Percentiles rank a stretch among this genome's conserved stretches.
Evolutionary conservation across 2,113 vertebrate genomes (phyloP).

Genomic region (Labeo catla): DNA sequence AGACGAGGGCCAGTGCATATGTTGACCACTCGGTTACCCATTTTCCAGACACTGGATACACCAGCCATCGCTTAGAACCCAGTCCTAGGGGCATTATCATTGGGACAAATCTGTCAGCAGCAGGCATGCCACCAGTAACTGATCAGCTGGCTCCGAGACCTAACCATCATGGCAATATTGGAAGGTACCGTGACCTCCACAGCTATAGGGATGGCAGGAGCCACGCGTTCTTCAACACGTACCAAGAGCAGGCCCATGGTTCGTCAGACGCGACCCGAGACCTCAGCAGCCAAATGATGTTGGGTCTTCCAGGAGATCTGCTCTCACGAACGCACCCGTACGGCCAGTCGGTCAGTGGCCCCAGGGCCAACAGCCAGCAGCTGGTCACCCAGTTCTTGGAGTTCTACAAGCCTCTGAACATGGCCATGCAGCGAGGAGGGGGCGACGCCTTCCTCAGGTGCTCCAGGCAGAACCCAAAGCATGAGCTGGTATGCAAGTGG

Average conservation of each 20-base stretch:
- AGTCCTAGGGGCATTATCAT: constrained; percentile 77
- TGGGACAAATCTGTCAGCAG: constrained; percentile 76
- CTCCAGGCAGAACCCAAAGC: constrained; percentile 68
- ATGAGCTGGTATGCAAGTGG: constrained; percentile 80
- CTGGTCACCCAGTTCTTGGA: constrained; percentile 74
- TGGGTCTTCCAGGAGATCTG: constrained; percentile 71
- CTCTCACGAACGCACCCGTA: constrained; percentile 69
- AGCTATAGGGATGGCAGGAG: constrained; percentile 74
- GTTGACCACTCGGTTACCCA: constrained; percentile 76
- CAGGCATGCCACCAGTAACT: constrained; percentile 77
- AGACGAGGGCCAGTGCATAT: constrained; percentile 74
- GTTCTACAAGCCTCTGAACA: constrained; percentile 72
- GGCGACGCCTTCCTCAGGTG: constrained; percentile 69
- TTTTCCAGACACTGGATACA: constrained; percentile 78
- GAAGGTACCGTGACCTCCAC: constrained; percentile 75
- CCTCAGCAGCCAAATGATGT: constrained; percentile 70
- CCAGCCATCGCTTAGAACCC: constrained; percentile 74
- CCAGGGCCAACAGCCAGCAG: constrained; percentile 73
- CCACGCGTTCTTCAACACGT: constrained; percentile 74
- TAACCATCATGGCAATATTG: constrained; percentile 75
- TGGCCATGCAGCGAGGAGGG: constrained; percentile 70
- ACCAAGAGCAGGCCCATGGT: constrained; percentile 79
- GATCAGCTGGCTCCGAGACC: constrained; percentile 75
- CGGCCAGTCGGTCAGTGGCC: constrained; percentile 59
- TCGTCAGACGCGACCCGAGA: constrained; percentile 69